Evolutionary conservation across 2,888 invertebrate genomes (phyloP), one percentile per base, ranked within the genome.

Genomic region (Odontomyia ornata): DNA sequence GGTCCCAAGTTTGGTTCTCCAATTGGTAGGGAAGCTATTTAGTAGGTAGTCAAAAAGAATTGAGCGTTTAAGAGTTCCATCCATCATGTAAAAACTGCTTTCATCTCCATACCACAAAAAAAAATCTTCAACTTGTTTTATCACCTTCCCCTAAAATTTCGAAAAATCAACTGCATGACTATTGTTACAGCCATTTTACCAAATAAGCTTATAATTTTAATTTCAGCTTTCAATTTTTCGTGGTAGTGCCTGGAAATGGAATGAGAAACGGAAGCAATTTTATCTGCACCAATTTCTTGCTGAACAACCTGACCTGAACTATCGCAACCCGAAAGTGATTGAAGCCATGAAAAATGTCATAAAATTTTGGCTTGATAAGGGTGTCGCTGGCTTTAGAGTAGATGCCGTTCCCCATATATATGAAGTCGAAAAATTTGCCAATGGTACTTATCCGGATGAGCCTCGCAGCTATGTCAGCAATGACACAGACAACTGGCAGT

Each of bases 231-330:
- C 88, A 82, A 89, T 90, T 2, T 91, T 91, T 82, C 88, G 89
- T 4, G 90, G 89, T 0, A 86, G 89, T 0, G 90, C 90, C 1
- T 93, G 93, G 93, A 84, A 88, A 27, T 93, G 89, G 89, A 88
- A 89, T 80, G 86, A 85, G 0, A 79, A 83, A 1, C 85, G 92
- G 0, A 81, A 88, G 46, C 90, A 91, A 72, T 93, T 88, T 81
- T 93, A 91, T 82, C 84, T 91, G 21, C 93, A 93, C 83, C 90
- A 91, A 79, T 93, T 92, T 81, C 87, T 86, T 0, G 80, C 81
- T 0, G 88, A 88, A 47, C 91, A 92, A 80, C 91, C 93, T 0
- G 93, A 93, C 83, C 85, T 93, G 0, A 93, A 93, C 82, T 91
- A 88, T 80, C 87, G 89, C 7, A 89, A 89, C 82, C 83, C 86